A percentile compares a stretch with the other conserved stretches of the same genome.
These are phyloP conservation scores for Athetis lepigone DNA, from an alignment of 2,888 invertebrate species.

Conservation along the genomic window DNA sequence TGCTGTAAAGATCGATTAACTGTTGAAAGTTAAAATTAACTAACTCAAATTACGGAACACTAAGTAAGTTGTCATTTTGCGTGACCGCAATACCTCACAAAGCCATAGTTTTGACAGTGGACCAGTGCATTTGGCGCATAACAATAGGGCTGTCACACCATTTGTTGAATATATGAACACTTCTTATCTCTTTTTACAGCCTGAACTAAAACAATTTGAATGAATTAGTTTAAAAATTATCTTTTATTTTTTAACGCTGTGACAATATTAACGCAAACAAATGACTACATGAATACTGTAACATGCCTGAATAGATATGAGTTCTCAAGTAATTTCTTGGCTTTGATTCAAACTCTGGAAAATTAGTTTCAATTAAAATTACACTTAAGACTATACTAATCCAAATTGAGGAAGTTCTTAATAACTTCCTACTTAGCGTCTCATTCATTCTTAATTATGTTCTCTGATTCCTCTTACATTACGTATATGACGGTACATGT, in stretches of 20 bases:
- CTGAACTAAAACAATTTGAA: constrained; percentile 18
- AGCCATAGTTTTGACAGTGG: constrained; percentile 7
- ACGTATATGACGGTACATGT: constrained; percentile 46
- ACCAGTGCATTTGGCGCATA: constrained; percentile 18
- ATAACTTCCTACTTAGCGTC: constrained; percentile 55
- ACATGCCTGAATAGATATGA: constrained; percentile 1
- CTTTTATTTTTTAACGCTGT: background rate
- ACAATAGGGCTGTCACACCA: constrained; percentile 29
- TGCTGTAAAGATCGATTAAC: background rate
- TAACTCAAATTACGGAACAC: constrained; percentile 24
- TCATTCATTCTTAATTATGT: constrained; percentile 45
- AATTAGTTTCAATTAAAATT: constrained; percentile 44
- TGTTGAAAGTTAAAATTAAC: background rate
- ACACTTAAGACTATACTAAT: constrained; percentile 27
- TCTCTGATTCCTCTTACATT: constrained; percentile 54
- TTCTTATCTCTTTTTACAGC: constrained; percentile 9
- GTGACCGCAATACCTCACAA: constrained; percentile 36
- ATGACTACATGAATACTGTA: constrained; percentile 1
- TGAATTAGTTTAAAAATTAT: background rate
- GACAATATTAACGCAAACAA: constrained; percentile 6
- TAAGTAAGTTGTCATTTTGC: constrained; percentile 25
- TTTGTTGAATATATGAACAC: constrained; percentile 8
- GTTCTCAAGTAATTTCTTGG: constrained; percentile 24
- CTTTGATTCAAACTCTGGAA: constrained; percentile 24
- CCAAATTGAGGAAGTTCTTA: constrained; percentile 59